Conservation (phyloP, 2,888 invertebrate species). For the Ophioninae sp. region DNA sequence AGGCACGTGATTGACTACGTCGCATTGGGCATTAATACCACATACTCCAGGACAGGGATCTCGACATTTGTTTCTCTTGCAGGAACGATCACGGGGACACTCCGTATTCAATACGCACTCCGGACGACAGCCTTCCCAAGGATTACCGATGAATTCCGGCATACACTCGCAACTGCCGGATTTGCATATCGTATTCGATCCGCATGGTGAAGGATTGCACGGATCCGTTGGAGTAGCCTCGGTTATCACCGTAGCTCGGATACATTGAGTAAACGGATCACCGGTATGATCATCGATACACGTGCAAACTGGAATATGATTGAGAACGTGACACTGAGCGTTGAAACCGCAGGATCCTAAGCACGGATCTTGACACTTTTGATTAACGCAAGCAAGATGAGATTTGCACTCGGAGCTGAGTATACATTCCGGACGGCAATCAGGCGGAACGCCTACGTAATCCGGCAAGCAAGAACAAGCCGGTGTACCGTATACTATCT, state of each 20-base stretch:
- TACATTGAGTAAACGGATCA: conserved; percentile 91
- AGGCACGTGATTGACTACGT: conserved; percentile 88
- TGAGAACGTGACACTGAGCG: conserved; percentile 89
- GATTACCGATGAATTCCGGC: conserved; percentile 87
- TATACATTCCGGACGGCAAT: conserved; percentile 90
- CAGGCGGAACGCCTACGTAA: conserved; percentile 90
- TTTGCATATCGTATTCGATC: conserved; percentile 88
- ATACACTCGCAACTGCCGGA: conserved; percentile 87
- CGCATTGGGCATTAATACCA: conserved; percentile 89
- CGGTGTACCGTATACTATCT: conserved; percentile 87
- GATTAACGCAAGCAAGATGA: conserved; percentile 88
- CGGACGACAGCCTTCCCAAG: conserved; percentile 88
- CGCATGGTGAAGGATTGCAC: conserved; percentile 88
- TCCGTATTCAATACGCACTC: conserved; percentile 91
- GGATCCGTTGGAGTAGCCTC: conserved; percentile 79
- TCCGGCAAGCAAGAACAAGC: conserved; percentile 91
- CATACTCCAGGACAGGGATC: conserved; percentile 93
- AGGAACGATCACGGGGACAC: conserved; percentile 89
- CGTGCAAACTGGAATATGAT: conserved; percentile 91
- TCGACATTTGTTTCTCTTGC: conserved; percentile 90
- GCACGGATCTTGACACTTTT: conserved; percentile 92
- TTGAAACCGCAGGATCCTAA: conserved; percentile 91
- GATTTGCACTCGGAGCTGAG: conserved; percentile 91
- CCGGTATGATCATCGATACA: conserved; percentile 89
- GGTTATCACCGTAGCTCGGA: conserved; percentile 81